Conservation (phyloP, 2,113 vertebrate species). For the Sylvia atricapilla region DNA sequence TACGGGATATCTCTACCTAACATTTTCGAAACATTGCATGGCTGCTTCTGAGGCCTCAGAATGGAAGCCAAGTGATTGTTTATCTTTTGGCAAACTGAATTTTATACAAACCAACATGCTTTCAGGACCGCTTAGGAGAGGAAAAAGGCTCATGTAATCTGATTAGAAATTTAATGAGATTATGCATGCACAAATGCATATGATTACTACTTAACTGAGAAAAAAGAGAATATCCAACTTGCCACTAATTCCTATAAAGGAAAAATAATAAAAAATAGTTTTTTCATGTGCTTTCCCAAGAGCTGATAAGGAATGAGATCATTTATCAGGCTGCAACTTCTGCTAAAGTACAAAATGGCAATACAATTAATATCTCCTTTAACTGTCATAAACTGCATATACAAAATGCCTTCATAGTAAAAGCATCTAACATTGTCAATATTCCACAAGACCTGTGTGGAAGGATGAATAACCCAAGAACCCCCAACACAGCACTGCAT, state of each 20-base stretch:
- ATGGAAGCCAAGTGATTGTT: not conserved
- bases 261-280: not conserved
- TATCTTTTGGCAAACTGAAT: not conserved
- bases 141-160: not conserved
- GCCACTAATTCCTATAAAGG: not conserved
- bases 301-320: not conserved
- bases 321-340: not conserved
- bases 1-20: not conserved
- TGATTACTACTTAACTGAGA: not conserved
- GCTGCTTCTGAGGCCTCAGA: not conserved
- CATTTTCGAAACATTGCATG: not conserved
- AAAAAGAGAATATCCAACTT: not conserved
- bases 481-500: not conserved
- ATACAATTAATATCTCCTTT: not conserved
- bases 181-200: not conserved
- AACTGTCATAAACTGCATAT: not conserved
- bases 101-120: not conserved
- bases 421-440: not conserved
- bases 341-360: not conserved
- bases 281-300: not conserved
- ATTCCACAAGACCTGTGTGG: not conserved
- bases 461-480: not conserved
- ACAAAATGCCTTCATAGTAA: not conserved
- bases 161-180: constrained; percentile 5
- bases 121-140: not conserved